Base-by-base conservation (phyloP, 2,797 vertebrate species). In the Synaphobranchus kaupii region DNA sequence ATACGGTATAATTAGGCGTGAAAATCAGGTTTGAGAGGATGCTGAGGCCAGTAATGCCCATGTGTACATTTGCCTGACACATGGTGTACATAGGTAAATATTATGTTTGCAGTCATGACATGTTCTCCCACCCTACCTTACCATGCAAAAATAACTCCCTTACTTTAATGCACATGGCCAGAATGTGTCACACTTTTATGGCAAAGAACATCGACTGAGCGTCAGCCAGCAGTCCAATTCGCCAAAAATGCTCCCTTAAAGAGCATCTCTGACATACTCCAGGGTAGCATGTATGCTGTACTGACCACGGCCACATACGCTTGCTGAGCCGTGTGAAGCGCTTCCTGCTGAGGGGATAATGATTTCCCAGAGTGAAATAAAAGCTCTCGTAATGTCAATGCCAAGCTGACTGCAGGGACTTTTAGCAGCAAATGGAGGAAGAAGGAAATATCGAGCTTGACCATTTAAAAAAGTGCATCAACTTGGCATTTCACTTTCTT, bases 341-440 rank as follows among this genome's bases (percentile, higher is more conserved):
- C 73, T 76, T 76, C 73, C 73, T 76, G 73, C 73, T 44, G 34
- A 76, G 73, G 1, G 73, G 73, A 76, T 76, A 76, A 76, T 44
- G 73, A 76, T 44, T 76, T 76, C 73, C 31, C 73, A 44, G 73
- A 76, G 73, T 44, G 73, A 76, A 39, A 44, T 76, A 76, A 76
- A 76, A 20, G 73, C 73, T 44, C 73, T 76, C 17, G 13, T 44
- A 44, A 39, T 44, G 73, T 76, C 34, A 28, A 73, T 73, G 31
- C 28, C 28, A 76, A 76, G 73, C 73, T 76, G 73, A 44, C 34
- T 20, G 15, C 73, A 39, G 73, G 34, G 34, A 76, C 31, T 44
- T 39, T 34, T 44, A 44, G 39, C 73, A 76, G 34, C 6, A 76
- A 76, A 76, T 44, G 15, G 13, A 76, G 39, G 34, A 44, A 8